phyloP scores from a whole-genome alignment of 1,140 invertebrate genomes.

The Microplitis mediator region DNA sequence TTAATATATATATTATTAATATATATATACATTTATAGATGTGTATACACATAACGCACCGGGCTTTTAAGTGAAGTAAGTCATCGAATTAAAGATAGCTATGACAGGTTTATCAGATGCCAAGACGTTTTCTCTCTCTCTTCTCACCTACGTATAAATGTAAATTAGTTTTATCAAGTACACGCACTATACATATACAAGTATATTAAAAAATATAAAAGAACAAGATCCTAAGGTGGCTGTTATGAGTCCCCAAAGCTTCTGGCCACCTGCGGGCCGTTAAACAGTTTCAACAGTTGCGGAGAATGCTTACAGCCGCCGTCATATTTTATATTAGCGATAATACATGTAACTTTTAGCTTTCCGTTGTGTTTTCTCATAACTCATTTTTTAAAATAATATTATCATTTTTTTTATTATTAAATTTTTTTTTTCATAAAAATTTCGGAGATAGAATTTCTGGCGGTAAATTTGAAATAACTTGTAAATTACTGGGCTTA shows the following conservation, averaged over 20 bases:
- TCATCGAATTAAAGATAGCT: slow-evolving; percentile 46
- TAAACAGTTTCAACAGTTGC: slow-evolving; percentile 49
- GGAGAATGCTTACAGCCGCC: slow-evolving; percentile 45
- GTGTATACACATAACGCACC: slow-evolving; percentile 11
- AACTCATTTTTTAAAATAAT: neutral
- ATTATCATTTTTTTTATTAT: slow-evolving; percentile 6
- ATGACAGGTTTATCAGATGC: slow-evolving; percentile 53
- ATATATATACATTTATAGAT: too few species aligned
- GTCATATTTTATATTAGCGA: slow-evolving; percentile 57
- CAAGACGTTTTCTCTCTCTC: slow-evolving; percentile 23
- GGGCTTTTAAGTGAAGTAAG: slow-evolving; percentile 38
- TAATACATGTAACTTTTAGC: slow-evolving; percentile 44
- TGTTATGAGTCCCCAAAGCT: slow-evolving; percentile 26
- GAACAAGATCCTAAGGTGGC: slow-evolving; percentile 29
- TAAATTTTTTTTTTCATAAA: neutral
- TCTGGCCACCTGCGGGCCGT: slow-evolving; percentile 46
- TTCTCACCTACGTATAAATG: slow-evolving; percentile 28
- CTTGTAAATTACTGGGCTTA: too few species aligned
- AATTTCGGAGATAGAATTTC: too few species aligned
- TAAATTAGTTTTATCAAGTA: slow-evolving; percentile 29
- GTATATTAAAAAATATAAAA: slow-evolving; percentile 6
- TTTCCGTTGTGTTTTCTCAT: slow-evolving; percentile 1
- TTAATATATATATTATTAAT: too few species aligned
- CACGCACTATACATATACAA: neutral
- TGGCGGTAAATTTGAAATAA: too few species aligned